Conservation (phyloP, 2,113 vertebrate species). For the Mesembrinibis cayennensis region DNA sequence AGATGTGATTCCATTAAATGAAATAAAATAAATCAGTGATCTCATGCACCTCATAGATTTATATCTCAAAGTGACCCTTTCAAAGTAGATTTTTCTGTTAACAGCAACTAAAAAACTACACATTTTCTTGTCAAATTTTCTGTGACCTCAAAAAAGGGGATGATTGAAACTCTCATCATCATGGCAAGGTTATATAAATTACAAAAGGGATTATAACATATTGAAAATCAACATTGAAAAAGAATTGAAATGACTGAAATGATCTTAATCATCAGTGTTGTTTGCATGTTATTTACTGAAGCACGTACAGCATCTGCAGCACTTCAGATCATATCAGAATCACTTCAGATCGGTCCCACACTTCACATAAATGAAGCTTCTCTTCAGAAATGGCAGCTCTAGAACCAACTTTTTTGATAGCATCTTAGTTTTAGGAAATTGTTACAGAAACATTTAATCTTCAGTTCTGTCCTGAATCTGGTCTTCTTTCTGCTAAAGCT, state of each 20-base stretch:
- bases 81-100: background rate
- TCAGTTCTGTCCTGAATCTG: background rate
- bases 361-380: constrained; percentile 2
- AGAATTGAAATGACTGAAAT: constrained; percentile 13
- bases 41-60: background rate
- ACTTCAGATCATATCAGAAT: constrained; percentile 21
- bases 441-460: background rate
- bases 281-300: constrained; percentile 41
- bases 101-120: background rate
- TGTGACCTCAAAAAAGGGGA: background rate
- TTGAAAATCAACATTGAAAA: constrained; percentile 33
- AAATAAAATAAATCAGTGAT: constrained; percentile 25
- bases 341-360: background rate
- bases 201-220: constrained; percentile 12
- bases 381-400: background rate
- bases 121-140: background rate
- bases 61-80: background rate
- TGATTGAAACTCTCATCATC: constrained; percentile 24
- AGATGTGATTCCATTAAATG: background rate
- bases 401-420: background rate
- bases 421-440: background rate
- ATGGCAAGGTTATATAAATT: constrained; percentile 1
- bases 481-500: background rate
- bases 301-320: background rate
- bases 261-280: background rate